Percentiles rank a stretch among this genome's conserved stretches.
phyloP scores from a whole-genome alignment of 1,140 invertebrate species.

The Diorhabda carinulata region DNA sequence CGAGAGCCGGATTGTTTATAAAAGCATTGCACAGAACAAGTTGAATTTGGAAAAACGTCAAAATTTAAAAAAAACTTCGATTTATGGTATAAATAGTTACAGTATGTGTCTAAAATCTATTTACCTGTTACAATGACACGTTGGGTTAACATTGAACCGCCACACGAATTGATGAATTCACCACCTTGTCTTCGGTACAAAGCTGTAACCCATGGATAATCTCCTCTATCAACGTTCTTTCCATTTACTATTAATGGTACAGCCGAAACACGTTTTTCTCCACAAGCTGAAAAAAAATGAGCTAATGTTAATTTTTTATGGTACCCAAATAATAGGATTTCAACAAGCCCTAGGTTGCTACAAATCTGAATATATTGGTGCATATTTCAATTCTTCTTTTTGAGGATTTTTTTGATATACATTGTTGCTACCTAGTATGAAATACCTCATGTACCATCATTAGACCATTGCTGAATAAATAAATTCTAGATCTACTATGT shows the following conservation, averaged over 20 bases:
- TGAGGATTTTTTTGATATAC: no score
- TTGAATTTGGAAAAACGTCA: not conserved
- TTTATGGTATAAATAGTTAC: not conserved
- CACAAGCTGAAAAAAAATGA: constrained; percentile 31
- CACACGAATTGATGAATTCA: constrained; percentile 28
- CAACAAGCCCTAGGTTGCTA: no score
- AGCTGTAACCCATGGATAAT: constrained; percentile 57
- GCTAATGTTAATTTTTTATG: not conserved
- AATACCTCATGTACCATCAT: no score
- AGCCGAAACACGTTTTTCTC: constrained; percentile 28
- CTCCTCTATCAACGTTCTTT: constrained; percentile 41
- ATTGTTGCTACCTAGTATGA: no score
- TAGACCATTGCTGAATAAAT: no score
- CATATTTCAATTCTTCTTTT: no score
- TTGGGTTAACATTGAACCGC: constrained; percentile 32
- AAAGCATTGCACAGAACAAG: not conserved
- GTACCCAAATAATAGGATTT: no score
- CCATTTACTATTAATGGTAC: constrained; percentile 39
- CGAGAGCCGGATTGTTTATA: not conserved
- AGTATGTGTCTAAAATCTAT: not conserved
- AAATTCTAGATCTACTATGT: no score
- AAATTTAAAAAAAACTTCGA: not conserved
- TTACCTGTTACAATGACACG: constrained; percentile 34
- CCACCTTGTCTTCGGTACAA: constrained; percentile 48
- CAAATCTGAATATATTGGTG: no score